Percentiles rank a stretch among this genome's conserved stretches.
Evolutionary conservation across 2,888 invertebrate species (phyloP).

Genomic region (Spisula subtruncata): DNA sequence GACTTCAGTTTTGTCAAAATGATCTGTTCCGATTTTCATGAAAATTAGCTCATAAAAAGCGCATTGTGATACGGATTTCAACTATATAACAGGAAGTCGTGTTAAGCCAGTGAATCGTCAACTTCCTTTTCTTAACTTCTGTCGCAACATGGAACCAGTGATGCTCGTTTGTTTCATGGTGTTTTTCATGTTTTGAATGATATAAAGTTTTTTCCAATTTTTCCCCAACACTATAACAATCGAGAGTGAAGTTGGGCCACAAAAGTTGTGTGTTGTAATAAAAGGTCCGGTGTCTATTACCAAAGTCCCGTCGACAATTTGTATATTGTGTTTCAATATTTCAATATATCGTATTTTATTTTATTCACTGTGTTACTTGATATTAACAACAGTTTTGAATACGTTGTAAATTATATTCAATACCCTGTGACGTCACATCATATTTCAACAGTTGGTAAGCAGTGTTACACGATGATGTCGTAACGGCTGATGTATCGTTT

Average conservation of each 20-base stretch:
- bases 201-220: not conserved
- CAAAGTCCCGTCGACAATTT: not conserved
- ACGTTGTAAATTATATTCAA: not conserved
- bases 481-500: too few relatives aligned
- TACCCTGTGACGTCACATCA: not conserved
- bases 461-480: too few relatives aligned
- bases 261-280: not conserved
- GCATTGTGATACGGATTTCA: too few relatives aligned
- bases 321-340: conserved; percentile 8
- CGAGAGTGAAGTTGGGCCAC: not conserved
- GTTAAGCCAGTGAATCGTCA: too few relatives aligned
- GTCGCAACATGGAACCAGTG: not conserved
- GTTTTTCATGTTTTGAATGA: not conserved
- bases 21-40: too few relatives aligned
- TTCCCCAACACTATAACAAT: not conserved
- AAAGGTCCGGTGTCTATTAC: not conserved
- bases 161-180: not conserved
- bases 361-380: not conserved
- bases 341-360: conserved; percentile 15
- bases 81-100: too few relatives aligned
- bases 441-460: too few relatives aligned
- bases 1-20: too few relatives aligned
- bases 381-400: not conserved
- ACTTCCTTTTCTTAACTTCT: too few relatives aligned
- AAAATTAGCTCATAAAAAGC: too few relatives aligned